Evolutionary conservation across 2,888 invertebrate species (phyloP).

Genomic region (Spilosoma lubricipeda): DNA sequence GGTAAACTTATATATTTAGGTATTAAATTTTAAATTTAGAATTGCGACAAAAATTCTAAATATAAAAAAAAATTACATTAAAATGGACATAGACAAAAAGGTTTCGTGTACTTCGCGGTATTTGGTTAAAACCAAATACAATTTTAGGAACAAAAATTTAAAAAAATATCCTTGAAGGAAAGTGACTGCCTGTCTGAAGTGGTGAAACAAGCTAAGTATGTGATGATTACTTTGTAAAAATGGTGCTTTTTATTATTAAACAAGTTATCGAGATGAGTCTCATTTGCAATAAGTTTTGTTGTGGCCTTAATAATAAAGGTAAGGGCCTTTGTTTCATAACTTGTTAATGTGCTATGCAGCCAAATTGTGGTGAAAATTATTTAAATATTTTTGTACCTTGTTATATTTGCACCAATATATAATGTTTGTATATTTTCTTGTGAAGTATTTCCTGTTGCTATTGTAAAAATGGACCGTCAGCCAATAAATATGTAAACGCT

Average conservation of each 20-base stretch:
- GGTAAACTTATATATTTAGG: background rate
- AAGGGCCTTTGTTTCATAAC: constrained; percentile 40
- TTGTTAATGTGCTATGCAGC: constrained; percentile 6
- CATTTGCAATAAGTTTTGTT: constrained; percentile 39
- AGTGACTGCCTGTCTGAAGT: constrained; percentile 14
- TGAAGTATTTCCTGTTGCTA: constrained; percentile 25
- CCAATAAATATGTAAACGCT: constrained; percentile 3
- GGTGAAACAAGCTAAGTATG: constrained; percentile 32
- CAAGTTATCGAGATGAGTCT: constrained; percentile 29
- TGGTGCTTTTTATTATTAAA: constrained; percentile 53
- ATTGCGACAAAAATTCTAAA: too few species aligned
- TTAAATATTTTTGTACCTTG: constrained; percentile 43
- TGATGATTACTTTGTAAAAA: constrained; percentile 41
- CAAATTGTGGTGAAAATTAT: constrained; percentile 14
- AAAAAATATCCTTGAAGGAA: background rate
- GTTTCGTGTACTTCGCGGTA: too few species aligned
- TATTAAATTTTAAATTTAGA: background rate
- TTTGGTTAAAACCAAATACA: background rate
- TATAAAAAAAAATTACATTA: background rate
- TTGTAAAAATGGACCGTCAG: constrained; percentile 27
- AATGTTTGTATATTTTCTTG: constrained; percentile 13
- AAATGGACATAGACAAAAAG: too few species aligned
- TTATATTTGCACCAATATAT: constrained; percentile 19
- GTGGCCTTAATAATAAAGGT: constrained; percentile 33
- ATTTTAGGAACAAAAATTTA: background rate